Evolutionary conservation across 2,113 vertebrate genomes (phyloP).

Genomic region (Xiphophorus hellerii): DNA sequence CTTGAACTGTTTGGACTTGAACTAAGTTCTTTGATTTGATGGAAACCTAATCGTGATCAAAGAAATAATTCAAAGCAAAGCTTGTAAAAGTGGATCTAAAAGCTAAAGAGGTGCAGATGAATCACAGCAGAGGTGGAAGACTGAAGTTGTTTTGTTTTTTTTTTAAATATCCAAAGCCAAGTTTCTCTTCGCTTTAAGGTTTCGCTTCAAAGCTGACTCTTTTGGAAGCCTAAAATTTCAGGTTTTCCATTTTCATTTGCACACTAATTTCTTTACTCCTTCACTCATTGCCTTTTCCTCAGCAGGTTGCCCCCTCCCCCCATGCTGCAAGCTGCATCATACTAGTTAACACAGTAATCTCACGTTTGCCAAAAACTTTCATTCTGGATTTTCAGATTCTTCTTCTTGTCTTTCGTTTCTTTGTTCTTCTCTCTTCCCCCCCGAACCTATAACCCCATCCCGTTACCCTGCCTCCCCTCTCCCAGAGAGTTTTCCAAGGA

Average conservation of each 20-base stretch:
- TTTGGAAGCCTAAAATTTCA: conserved; percentile 2
- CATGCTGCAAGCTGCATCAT: not conserved
- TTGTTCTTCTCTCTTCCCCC: conserved; percentile 47
- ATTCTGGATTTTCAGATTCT: conserved; percentile 69
- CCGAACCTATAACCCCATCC: not conserved
- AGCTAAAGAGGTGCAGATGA: not conserved
- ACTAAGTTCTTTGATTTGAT: no score
- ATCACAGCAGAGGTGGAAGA: conserved; percentile 5
- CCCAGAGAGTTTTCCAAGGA: conserved; percentile 98
- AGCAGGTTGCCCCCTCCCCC: conserved; percentile 42
- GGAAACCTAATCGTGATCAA: no score
- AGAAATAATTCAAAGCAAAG: not conserved
- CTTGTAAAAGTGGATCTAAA: not conserved
- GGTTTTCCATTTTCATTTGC: conserved; percentile 25
- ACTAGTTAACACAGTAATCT: conserved; percentile 10
- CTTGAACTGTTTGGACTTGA: no score
- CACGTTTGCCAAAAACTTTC: conserved; percentile 7
- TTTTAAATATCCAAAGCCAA: not conserved
- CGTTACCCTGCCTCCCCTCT: conserved; percentile 19
- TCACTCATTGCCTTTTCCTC: conserved; percentile 26
- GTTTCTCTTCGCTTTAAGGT: not conserved
- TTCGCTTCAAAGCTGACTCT: not conserved
- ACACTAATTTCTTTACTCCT: conserved; percentile 56
- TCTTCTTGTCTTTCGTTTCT: conserved; percentile 53
- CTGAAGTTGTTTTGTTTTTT: not conserved